Percentiles rank a stretch among this genome's conserved stretches.
phyloP scores from a whole-genome alignment of 2,797 vertebrate species.

The Notoglanidium macrostoma region DNA sequence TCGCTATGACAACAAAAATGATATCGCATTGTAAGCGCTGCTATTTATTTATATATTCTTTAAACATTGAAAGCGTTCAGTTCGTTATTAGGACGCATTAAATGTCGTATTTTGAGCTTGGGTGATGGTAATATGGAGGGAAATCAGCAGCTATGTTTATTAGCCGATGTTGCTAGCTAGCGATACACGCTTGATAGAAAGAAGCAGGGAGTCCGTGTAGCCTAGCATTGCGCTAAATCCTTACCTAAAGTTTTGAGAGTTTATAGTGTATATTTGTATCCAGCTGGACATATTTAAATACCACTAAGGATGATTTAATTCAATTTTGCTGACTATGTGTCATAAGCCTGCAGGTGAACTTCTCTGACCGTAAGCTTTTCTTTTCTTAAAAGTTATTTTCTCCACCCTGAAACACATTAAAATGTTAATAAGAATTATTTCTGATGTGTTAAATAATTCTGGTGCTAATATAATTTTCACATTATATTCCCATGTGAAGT shows the following conservation, averaged over 20 bases:
- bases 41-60: background rate
- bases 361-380: background rate
- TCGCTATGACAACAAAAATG: constrained; percentile 18
- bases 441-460: background rate
- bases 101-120: background rate
- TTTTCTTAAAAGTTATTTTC: background rate
- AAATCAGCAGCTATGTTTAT: background rate
- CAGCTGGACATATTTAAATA: background rate
- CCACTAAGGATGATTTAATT: background rate
- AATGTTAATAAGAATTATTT: background rate
- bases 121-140: too few species aligned
- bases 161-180: background rate
- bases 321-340: background rate
- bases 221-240: background rate
- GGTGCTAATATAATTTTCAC: too few species aligned
- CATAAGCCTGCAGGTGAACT: constrained; percentile 8
- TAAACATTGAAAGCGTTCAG: background rate
- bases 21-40: background rate
- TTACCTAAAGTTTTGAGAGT: too few species aligned
- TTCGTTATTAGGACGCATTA: background rate
- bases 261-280: background rate
- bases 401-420: background rate
- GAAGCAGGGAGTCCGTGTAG: background rate
- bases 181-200: background rate
- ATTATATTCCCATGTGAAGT: too few species aligned